These are phyloP conservation scores for Eunapius fragilis DNA, from an alignment of 37 sponge, comb jelly and placozoan genomes.

Conservation along the genomic window DNA sequence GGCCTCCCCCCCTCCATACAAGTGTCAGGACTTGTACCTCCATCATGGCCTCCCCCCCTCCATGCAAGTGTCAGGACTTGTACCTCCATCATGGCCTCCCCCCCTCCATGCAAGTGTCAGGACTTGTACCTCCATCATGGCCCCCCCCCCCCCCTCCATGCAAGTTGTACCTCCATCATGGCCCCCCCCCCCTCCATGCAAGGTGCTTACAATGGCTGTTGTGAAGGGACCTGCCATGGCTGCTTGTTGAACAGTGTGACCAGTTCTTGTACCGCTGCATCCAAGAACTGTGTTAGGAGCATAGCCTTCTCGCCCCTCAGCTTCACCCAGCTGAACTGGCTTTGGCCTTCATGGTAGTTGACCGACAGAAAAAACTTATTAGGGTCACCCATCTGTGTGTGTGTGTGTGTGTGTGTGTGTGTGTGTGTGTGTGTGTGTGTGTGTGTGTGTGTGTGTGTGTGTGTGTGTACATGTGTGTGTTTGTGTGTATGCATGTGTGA, in stretches of 20 bases:
- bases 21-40: too few species aligned
- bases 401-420: neutral
- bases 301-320: neutral
- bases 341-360: neutral
- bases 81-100: too few species aligned
- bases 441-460: neutral
- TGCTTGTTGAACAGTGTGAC: neutral
- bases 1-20: too few species aligned
- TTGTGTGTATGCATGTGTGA: neutral
- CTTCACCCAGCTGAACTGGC: neutral
- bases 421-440: neutral
- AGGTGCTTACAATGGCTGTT: neutral
- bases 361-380: neutral
- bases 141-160: too few species aligned
- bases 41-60: too few species aligned
- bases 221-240: neutral
- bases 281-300: neutral
- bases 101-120: too few species aligned
- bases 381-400: neutral
- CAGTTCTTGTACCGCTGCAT: neutral
- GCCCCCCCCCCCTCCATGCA: too few species aligned
- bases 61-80: too few species aligned
- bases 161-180: too few species aligned
- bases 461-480: conserved; percentile 1
- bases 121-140: too few species aligned